Evolutionary conservation across 2,888 invertebrate genomes (phyloP), one percentile per base, ranked within the genome.

Genomic region (Plebejus melissa): DNA sequence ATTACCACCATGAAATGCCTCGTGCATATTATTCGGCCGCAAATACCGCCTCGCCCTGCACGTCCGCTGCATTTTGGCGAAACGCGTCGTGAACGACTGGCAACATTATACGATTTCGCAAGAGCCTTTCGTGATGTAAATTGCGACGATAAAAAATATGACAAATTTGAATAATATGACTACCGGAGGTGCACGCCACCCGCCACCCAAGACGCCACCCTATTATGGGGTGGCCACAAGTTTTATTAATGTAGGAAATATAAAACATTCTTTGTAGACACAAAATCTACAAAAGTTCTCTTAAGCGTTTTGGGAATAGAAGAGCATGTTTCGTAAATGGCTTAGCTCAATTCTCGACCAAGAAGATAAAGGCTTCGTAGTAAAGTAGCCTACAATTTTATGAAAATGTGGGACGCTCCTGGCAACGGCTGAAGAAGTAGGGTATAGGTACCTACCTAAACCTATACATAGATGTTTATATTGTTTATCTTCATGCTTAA

Each of bases 101-200:
- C 82, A 83, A 81, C 78, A 79, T 80, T 77, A 80, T 76, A 32
- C 9, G 32, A 50, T 7, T 77, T 76, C 72, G 74, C 74, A 74
- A 76, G 70, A 80, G 74, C 78, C 77, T 79, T 82, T 81, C 92
- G 91, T 91, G 91, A 87, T 87, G 81, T 84, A n/a, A n/a, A n/a
- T 81, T 79, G 81, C 79, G 81, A 87, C 88, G 86, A 88, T 90
- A 90, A 92, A 93, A 90, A 92, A 90, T 88, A 89, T 90, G 86
- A 89, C 85, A 83, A 88, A 89, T 88, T 82, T 83, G 81, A 83
- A 86, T 82, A 88, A 88, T 90, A 90, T 87, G 84, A 87, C 85
- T 88, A 89, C 87, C n/a, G n/a, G n/a, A 32, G 84, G 86, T 87
- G 89, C 90, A 87, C 90, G 89, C 87, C 88, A 84, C 82, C 78